Percentiles rank a stretch among this genome's conserved stretches.
These are phyloP conservation scores for Phaethon lepturus DNA, from an alignment of 2,113 vertebrate genomes.

Conservation along the genomic window DNA sequence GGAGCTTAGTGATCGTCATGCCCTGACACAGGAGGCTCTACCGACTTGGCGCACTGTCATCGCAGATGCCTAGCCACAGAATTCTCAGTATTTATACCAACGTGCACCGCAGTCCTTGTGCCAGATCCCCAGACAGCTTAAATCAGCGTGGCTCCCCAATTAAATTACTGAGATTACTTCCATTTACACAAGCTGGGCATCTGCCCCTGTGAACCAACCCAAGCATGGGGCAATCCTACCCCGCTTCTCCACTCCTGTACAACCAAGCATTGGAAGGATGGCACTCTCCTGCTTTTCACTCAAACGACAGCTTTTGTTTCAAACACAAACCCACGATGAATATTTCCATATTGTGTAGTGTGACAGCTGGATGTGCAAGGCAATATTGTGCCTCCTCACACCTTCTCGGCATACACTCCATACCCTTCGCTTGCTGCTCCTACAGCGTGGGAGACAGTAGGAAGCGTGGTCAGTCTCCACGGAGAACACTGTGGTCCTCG, in stretches of 20 bases:
- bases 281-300: neutral
- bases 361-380: neutral
- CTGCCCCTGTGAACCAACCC: neutral
- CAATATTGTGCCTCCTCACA: neutral
- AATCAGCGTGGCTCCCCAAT: neutral
- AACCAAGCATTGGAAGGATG: rapidly evolving
- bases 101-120: neutral
- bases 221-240: neutral
- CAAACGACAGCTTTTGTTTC: neutral
- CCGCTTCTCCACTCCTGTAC: neutral
- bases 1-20: neutral
- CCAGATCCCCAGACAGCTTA: neutral
- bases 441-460: neutral
- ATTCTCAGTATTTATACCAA: neutral
- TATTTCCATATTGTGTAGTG: neutral
- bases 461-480: neutral
- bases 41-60: neutral
- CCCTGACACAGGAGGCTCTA: neutral
- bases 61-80: neutral
- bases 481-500: neutral
- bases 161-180: neutral
- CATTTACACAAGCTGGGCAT: neutral
- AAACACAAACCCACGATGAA: neutral
- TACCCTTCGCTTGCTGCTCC: neutral
- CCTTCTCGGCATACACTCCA: neutral